Evolutionary conservation across 2,888 invertebrate genomes (phyloP).

Genomic region (Epicampocera succincta): DNA sequence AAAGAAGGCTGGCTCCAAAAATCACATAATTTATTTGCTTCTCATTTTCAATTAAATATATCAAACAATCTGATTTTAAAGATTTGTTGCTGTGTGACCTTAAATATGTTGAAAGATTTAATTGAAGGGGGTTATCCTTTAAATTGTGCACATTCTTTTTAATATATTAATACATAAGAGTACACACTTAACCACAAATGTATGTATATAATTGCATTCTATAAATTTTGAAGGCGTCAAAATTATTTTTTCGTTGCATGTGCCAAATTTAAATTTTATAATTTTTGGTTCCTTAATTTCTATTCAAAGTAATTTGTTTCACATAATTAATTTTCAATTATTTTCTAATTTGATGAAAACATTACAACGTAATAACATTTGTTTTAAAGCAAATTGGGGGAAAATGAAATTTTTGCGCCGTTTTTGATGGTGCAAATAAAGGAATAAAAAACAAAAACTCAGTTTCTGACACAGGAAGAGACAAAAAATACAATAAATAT

Average conservation of each 20-base stretch:
- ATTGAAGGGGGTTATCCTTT: not conserved
- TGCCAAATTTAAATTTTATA: not conserved
- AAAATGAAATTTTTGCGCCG: too few relatives aligned
- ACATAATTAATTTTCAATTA: slow-evolving; percentile 37
- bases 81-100: slow-evolving; percentile 6
- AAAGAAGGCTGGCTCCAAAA: too few relatives aligned
- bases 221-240: not conserved
- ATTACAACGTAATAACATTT: not conserved
- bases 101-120: slow-evolving; percentile 43
- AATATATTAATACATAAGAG: slow-evolving; percentile 1
- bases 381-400: too few relatives aligned
- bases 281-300: not conserved
- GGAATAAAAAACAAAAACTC: too few relatives aligned
- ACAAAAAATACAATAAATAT: too few relatives aligned
- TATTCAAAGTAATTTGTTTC: slow-evolving; percentile 31
- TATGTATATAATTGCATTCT: too few relatives aligned
- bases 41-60: not conserved
- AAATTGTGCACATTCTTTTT: not conserved
- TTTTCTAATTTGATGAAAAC: too few relatives aligned
- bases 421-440: too few relatives aligned
- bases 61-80: not conserved
- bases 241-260: not conserved
- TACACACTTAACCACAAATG: too few relatives aligned
- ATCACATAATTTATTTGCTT: not conserved
- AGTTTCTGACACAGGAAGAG: too few relatives aligned